These are phyloP conservation scores for Lycia hirtaria DNA, from an alignment of 2,888 invertebrate species.

Conservation along the genomic window DNA sequence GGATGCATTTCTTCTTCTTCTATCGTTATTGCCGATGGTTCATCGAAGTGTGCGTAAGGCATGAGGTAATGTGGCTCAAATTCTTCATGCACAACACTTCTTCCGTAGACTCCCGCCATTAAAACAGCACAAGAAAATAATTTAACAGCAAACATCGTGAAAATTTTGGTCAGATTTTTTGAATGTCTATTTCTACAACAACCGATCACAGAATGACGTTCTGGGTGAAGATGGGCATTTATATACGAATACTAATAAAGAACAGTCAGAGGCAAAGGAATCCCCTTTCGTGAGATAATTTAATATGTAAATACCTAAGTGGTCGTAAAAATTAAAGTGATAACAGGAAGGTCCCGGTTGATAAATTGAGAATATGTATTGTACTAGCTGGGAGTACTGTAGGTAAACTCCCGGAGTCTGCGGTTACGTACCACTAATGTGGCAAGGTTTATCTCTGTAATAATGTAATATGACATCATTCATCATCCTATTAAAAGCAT, in stretches of 20 bases:
- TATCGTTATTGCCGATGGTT: constrained; percentile 2
- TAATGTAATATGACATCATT: constrained; percentile 5
- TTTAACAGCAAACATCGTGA: constrained; percentile 2
- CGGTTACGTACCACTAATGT: constrained; percentile 10
- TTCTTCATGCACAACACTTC: constrained; percentile 14
- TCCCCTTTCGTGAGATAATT: constrained; percentile 17
- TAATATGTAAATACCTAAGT: no score
- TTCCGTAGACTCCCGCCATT: constrained; percentile 13
- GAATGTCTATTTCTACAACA: not conserved
- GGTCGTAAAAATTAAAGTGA: constrained; percentile 4
- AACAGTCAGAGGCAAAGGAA: constrained; percentile 1
- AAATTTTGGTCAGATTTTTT: not conserved
- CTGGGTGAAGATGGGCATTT: not conserved
- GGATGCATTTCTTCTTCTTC: constrained; percentile 17
- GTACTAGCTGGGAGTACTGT: constrained; percentile 10
- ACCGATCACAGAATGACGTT: constrained; percentile 11
- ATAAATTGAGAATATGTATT: constrained; percentile 11
- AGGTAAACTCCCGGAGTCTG: constrained; percentile 22
- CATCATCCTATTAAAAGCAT: not conserved
- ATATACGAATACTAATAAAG: constrained; percentile 4
- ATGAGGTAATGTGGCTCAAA: constrained; percentile 1
- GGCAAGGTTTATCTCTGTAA: constrained; percentile 17
- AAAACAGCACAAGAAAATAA: constrained; percentile 15
- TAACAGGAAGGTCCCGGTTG: constrained; percentile 14
- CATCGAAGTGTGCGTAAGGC: constrained; percentile 7